A percentile compares a stretch with the other conserved stretches of the same genome.
Evolutionary conservation across 2,113 vertebrate genomes (phyloP).

Genomic region (Calidris pugnax): DNA sequence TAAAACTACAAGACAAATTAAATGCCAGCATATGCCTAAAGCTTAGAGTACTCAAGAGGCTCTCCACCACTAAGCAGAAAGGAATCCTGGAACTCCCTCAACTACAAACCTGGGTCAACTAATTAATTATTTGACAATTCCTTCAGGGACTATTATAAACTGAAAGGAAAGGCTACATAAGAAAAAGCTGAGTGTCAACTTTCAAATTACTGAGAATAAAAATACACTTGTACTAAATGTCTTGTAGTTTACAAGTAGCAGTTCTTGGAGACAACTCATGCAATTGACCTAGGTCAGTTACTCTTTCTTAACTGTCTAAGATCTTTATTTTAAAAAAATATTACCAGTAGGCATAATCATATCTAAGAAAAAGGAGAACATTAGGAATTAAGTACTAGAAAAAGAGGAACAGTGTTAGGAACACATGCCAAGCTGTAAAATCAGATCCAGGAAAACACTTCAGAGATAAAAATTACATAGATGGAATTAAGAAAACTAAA

Average conservation of each 20-base stretch:
- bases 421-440: neutral
- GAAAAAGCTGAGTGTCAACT: constrained; percentile 65
- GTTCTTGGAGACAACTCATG: neutral
- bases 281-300: constrained; percentile 31
- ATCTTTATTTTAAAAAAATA: neutral
- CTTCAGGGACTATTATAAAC: constrained; percentile 86
- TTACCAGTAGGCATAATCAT: neutral
- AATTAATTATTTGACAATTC: constrained; percentile 92
- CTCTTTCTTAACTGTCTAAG: constrained; percentile 1
- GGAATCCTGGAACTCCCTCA: constrained; percentile 87
- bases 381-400: neutral
- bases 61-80: constrained; percentile 81
- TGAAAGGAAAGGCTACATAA: constrained; percentile 64
- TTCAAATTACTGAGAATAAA: constrained; percentile 71
- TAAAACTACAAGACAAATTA: constrained; percentile 91
- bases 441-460: neutral
- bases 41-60: constrained; percentile 85
- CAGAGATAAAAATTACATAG: neutral
- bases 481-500: neutral
- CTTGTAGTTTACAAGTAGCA: constrained; percentile 45
- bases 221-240: constrained; percentile 60
- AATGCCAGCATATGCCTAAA: constrained; percentile 86
- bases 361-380: neutral
- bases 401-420: neutral
- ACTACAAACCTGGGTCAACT: constrained; percentile 86